Percentiles rank a stretch among this genome's conserved stretches.
phyloP scores from a whole-genome alignment of 2,113 vertebrate genomes.

The Trochalopteron elliotii region DNA sequence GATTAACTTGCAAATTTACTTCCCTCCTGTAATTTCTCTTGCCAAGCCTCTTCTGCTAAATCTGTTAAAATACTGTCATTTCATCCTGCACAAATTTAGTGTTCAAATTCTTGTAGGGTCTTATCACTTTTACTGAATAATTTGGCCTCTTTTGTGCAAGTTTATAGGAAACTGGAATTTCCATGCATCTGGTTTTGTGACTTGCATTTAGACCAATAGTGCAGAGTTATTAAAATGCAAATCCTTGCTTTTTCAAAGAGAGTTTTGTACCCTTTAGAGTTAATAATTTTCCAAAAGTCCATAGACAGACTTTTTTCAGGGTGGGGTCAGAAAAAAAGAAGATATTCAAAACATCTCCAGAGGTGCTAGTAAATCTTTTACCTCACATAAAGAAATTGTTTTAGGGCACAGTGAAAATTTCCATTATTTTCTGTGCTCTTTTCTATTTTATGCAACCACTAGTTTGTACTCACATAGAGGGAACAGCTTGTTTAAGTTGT shows the following conservation, averaged over 20 bases:
- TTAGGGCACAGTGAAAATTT: background rate
- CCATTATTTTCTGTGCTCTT: background rate
- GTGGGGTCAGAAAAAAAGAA: fast-evolving
- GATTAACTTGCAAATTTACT: background rate
- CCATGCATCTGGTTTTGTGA: background rate
- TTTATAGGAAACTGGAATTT: background rate
- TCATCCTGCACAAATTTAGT: background rate
- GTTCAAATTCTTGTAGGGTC: background rate
- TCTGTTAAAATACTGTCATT: background rate
- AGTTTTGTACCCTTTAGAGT: background rate
- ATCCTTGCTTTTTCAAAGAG: background rate
- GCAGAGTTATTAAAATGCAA: background rate
- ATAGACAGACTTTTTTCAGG: background rate
- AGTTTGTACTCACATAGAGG: background rate
- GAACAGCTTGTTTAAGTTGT: background rate
- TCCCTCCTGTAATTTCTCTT: background rate
- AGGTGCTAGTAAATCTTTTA: background rate
- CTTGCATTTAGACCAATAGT: background rate
- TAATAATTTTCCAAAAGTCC: background rate
- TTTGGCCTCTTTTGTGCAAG: background rate
- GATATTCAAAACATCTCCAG: background rate
- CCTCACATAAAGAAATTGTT: background rate
- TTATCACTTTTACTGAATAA: background rate
- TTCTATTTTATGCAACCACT: background rate
- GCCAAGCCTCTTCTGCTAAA: background rate